Evolutionary conservation across 2,888 invertebrate species (phyloP), one percentile per base, ranked within the genome.

Genomic region (Agrilus biguttatus): DNA sequence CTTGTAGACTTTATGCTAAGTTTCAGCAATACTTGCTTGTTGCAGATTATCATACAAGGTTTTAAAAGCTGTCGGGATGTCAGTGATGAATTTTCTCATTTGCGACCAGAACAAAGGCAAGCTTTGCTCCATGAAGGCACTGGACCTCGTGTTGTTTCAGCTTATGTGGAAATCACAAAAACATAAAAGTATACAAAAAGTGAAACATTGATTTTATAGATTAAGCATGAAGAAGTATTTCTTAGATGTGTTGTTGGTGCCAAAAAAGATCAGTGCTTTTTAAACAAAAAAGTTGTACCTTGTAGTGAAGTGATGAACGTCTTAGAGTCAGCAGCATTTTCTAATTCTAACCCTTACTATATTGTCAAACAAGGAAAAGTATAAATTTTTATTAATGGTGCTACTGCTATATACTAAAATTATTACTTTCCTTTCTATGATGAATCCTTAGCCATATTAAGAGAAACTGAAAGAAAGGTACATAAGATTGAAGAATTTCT

Each of bases 301-400:
- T 77, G 96, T 47, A 87, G 88, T 33, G 96, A 98, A 70, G 96
- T 98, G 0, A 91, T 97, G 70, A 98, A 98, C 68, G 72, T 98
- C 12, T 68, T 98, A 42, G 98, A 99, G 69, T 96, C 97, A 49
- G 98, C 98, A 36, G 98, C 98, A 1, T 89, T 99, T 62, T 98
- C 97, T 1, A 83, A 97, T 55, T 97, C 96, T 8, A 99, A 99
- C 71, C 98, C 98, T 0, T 99, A 99, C 65, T 99, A 98, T 59
- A 99, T 99, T 62, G 98, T 99, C 0, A 99, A 99, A 67, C 98
- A 99, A 65, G 98, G 98, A 69, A 97, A 98, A 69, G 88, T 36
- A 32, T 37, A 43, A n/a, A 28, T 33, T 33, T 13, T 32, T 42
- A 21, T 40, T n/a, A 17, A n/a, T 23, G 14, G 28, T 37, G 1